Evolutionary conservation across 1,140 invertebrate species (phyloP).

Genomic region (Papilio glaucus): DNA sequence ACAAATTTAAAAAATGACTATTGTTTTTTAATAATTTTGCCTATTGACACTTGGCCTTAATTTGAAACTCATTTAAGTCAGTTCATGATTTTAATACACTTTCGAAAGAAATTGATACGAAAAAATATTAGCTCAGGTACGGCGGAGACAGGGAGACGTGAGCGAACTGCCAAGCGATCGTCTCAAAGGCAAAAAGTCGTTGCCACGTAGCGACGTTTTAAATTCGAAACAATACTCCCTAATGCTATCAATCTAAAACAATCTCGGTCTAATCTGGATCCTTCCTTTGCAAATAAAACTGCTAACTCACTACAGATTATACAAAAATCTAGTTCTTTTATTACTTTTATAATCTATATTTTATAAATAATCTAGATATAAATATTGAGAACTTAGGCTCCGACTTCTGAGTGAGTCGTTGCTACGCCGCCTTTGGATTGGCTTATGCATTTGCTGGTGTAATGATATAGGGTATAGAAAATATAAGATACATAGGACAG

Average conservation of each 20-base stretch:
- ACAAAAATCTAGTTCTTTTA: too few species aligned
- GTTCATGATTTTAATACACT: slow-evolving; percentile 58
- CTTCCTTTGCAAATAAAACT: slow-evolving; percentile 12
- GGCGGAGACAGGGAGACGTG: slow-evolving; percentile 43
- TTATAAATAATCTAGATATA: too few species aligned
- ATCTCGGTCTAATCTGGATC: slow-evolving; percentile 19
- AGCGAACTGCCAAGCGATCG: slow-evolving; percentile 40
- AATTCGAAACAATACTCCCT: slow-evolving; percentile 36
- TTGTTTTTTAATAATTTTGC: slow-evolving; percentile 22
- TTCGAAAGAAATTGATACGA: slow-evolving; percentile 57
- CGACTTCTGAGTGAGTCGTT: too few species aligned
- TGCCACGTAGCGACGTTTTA: slow-evolving; percentile 34
- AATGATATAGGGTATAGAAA: too few species aligned
- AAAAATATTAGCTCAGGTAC: slow-evolving; percentile 54
- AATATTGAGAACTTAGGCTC: too few species aligned
- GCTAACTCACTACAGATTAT: neutral
- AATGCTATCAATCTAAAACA: slow-evolving; percentile 38
- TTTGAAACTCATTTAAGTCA: slow-evolving; percentile 49
- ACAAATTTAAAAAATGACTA: too few species aligned
- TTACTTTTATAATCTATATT: too few species aligned
- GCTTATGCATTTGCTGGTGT: too few species aligned
- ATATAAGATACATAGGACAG: too few species aligned
- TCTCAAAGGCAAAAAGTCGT: slow-evolving; percentile 25
- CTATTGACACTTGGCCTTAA: slow-evolving; percentile 32
- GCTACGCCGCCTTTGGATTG: too few species aligned